Base-by-base conservation (phyloP, 2,888 invertebrate genomes). In the Thecocarcelia acutangulata region DNA sequence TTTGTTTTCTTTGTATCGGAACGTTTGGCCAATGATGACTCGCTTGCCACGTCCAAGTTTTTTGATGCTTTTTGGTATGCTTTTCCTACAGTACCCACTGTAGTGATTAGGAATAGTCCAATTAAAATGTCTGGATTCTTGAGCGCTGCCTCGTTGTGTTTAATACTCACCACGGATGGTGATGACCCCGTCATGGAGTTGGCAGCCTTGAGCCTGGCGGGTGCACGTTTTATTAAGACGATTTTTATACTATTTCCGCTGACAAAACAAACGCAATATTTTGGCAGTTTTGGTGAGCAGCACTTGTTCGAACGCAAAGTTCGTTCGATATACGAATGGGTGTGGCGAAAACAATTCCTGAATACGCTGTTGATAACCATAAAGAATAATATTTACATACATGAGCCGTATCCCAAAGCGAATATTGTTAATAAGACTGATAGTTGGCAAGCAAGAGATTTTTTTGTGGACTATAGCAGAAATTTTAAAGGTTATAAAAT, bases 1-100 rank as follows among this genome's bases (percentile, higher is more conserved):
- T 85, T 87, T 13, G 82, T 88, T 0, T 86, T 89, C n/a, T 88
- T 85, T 52, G 83, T 89, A 66, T 87, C 89, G 48, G 86, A 87
- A 44, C 54, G 83, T 12, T 61, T 89, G n/a, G 70, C 84, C n/a
- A 17, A 84, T 1, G 83, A 84, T 1, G 83, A 78, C 12, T 70
- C 83, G n/a, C 74, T 75, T 1, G 69, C 54, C 0, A 78, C 84
- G 0, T 15, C 19, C 0, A 73, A 84, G 1, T 87, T 88, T n/a
- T 85, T 88, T 13, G 48, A 72, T 4, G 54, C 83, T 3, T 86
- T 88, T 13, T 85, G 85, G 83, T 1, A 11, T 0, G 68, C 66
- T 0, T 88, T 89, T 80, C 86, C 87, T 0, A 19, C 80, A 1
- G 79, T 84, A 3, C 87, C 88, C 0, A 81, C 76, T 1, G 56